Evolutionary conservation across 2,113 vertebrate species (phyloP).

Genomic region (Azemiops feae): DNA sequence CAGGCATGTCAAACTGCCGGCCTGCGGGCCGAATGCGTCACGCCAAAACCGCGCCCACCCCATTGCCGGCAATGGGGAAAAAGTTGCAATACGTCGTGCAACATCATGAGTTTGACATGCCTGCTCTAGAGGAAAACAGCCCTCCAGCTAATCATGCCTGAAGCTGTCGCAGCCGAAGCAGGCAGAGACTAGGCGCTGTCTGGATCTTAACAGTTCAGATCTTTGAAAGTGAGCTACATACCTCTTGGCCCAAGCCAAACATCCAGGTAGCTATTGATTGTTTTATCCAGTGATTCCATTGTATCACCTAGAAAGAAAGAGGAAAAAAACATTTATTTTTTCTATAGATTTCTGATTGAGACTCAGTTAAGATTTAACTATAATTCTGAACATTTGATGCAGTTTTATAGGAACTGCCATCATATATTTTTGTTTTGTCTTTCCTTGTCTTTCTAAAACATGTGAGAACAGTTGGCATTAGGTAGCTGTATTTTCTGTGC

Average conservation of each 20-base stretch:
- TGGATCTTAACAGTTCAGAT: background rate
- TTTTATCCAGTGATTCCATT: conserved; percentile 89
- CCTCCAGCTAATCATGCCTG: background rate
- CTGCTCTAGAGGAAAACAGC: background rate
- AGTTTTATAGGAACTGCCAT: background rate
- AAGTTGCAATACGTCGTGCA: too few species aligned
- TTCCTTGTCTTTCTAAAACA: background rate
- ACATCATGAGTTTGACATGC: too few species aligned
- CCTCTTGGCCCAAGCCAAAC: conserved; percentile 93
- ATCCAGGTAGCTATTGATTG: conserved; percentile 84
- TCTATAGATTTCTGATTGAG: background rate
- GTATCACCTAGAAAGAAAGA: conserved; percentile 70
- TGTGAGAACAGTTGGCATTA: background rate
- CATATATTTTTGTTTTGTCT: background rate
- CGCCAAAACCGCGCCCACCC: too few species aligned
- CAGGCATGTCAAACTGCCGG: too few species aligned
- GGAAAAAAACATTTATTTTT: conserved; percentile 37
- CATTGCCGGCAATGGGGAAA: too few species aligned
- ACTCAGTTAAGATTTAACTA: background rate
- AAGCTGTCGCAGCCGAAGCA: background rate
- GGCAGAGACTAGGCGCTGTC: background rate
- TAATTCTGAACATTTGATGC: background rate
- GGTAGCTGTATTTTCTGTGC: background rate
- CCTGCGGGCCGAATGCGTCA: too few species aligned
- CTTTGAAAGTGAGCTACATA: conserved; percentile 62